These are phyloP conservation scores for Sclerurus mexicanus DNA, from an alignment of 2,113 vertebrate genomes.

Conservation along the genomic window DNA sequence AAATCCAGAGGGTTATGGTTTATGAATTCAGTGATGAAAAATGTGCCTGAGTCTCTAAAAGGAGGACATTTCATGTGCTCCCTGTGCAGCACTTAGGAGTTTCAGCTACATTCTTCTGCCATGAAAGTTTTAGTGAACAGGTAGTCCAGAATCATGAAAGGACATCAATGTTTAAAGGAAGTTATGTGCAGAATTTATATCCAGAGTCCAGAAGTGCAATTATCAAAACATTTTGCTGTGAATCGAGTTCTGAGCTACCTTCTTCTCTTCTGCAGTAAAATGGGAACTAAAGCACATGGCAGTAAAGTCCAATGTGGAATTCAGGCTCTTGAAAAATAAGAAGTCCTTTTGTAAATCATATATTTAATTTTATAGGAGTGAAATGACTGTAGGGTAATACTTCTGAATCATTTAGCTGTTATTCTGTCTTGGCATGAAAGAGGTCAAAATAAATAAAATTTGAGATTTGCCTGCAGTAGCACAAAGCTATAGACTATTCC, in stretches of 20 bases:
- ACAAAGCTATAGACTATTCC: not conserved
- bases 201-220: not conserved
- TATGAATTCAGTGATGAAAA: not conserved
- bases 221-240: not conserved
- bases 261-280: not conserved
- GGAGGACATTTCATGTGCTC: not conserved
- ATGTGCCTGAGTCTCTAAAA: not conserved
- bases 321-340: not conserved
- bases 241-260: not conserved
- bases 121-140: not conserved
- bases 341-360: not conserved
- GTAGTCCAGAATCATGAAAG: not conserved
- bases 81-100: not conserved
- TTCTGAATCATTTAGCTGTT: not conserved
- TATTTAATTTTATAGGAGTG: not conserved
- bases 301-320: not conserved
- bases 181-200: not conserved
- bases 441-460: not conserved
- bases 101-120: not conserved
- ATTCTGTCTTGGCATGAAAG: not conserved
- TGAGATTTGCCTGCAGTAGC: not conserved
- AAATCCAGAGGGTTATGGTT: not conserved
- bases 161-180: not conserved
- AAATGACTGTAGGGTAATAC: not conserved
- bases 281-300: not conserved